These are phyloP conservation scores for Bilobella aurantiaca DNA, from an alignment of 1,140 invertebrate genomes.

Conservation along the genomic window DNA sequence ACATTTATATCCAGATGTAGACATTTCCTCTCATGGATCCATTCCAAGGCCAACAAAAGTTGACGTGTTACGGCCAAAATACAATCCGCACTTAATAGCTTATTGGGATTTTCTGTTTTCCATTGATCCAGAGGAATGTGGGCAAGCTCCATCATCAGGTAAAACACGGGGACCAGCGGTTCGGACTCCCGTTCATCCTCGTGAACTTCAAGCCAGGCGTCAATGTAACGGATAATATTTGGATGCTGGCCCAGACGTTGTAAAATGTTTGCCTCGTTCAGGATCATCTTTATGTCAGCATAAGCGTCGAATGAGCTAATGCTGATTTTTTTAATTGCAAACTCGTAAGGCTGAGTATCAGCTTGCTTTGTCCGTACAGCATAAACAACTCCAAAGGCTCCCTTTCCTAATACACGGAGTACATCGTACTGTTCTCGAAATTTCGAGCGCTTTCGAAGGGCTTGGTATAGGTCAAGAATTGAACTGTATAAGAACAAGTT, in stretches of 20 bases:
- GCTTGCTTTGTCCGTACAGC: background rate
- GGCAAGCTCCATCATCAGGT: conserved; percentile 30
- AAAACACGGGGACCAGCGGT: conserved; percentile 26
- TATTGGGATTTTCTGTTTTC: conserved; percentile 12
- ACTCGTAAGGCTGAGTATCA: background rate
- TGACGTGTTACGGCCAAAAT: conserved; percentile 9
- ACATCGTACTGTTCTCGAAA: conserved; percentile 22
- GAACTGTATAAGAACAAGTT: conserved; percentile 14
- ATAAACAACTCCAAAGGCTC: conserved; percentile 26
- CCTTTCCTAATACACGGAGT: conserved; percentile 12
- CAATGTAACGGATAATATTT: conserved; percentile 21
- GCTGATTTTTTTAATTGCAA: conserved; percentile 28
- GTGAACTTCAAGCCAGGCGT: conserved; percentile 31
- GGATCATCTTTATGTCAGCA: conserved; percentile 22
- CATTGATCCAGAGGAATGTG: conserved; percentile 17
- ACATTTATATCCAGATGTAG: conserved; percentile 34
- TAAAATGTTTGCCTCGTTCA: conserved; percentile 27
- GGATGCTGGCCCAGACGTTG: conserved; percentile 17
- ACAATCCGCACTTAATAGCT: background rate
- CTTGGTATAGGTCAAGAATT: conserved; percentile 26
- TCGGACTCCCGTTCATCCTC: conserved; percentile 8
- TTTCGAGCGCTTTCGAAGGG: conserved; percentile 20
- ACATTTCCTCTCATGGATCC: conserved; percentile 21
- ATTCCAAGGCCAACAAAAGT: conserved; percentile 17
- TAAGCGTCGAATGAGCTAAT: conserved; percentile 10